Percentiles rank a stretch among this genome's conserved stretches.
phyloP scores from a whole-genome alignment of 2,888 invertebrate genomes.

The Beris morrisii region DNA sequence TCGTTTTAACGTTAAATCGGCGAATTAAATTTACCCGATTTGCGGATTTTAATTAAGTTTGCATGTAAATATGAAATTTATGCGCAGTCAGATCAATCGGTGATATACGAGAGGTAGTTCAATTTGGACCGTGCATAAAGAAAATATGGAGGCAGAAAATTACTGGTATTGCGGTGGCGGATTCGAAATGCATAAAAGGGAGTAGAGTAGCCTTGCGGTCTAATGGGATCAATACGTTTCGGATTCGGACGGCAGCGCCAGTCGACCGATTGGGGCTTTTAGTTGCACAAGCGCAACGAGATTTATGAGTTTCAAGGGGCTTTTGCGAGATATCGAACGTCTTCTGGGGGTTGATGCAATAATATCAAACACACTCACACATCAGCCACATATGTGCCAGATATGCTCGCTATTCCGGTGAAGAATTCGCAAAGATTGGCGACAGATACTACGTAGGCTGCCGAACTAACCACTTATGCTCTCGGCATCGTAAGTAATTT shows the following conservation, averaged over 20 bases:
- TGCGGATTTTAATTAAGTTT: constrained; percentile 45
- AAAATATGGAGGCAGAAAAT: not conserved
- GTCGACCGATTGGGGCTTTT: constrained; percentile 11
- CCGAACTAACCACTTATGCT: too few relatives aligned
- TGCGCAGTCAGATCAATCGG: constrained; percentile 43
- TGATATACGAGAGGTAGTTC: constrained; percentile 43
- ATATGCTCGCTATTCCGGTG: too few relatives aligned
- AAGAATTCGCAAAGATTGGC: too few relatives aligned
- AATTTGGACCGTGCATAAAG: constrained; percentile 37
- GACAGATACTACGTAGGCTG: too few relatives aligned
- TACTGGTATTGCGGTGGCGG: not conserved
- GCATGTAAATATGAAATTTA: constrained; percentile 46
- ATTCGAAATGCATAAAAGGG: not conserved
- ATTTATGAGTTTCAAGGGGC: constrained; percentile 27
- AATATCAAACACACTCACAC: too few relatives aligned
- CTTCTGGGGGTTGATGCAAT: too few relatives aligned
- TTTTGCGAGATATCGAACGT: constrained; percentile 11
- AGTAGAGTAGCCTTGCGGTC: not conserved
- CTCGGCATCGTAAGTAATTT: too few relatives aligned
- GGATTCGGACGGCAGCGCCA: too few relatives aligned
- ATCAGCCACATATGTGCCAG: too few relatives aligned
- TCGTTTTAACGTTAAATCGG: too few relatives aligned
- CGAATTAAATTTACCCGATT: not conserved
- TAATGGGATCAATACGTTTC: constrained; percentile 1
- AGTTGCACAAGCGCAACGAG: constrained; percentile 23